A percentile compares a stretch with the other conserved stretches of the same genome.
These are phyloP conservation scores for Oreotrochilus melanogaster DNA, from an alignment of 2,113 vertebrate species.

Conservation along the genomic window DNA sequence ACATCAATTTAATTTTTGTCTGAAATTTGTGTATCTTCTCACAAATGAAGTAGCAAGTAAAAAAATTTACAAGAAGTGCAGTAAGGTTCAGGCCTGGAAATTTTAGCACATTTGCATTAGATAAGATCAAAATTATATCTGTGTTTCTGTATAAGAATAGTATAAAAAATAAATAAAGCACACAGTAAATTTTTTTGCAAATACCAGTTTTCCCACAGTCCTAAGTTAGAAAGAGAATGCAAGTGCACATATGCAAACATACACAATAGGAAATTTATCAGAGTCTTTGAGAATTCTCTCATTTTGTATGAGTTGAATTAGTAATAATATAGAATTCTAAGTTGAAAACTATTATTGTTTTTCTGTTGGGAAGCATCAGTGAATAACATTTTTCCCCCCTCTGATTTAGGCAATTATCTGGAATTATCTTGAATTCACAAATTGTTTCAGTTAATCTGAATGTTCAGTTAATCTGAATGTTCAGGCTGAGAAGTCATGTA, in stretches of 20 bases:
- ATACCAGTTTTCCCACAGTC: background rate
- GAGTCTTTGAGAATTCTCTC: background rate
- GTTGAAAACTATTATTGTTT: fast-evolving
- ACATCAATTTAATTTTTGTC: background rate
- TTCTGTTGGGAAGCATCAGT: background rate
- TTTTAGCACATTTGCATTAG: background rate
- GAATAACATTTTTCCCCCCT: background rate
- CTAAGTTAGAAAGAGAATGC: background rate
- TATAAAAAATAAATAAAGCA: background rate
- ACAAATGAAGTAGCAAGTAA: background rate
- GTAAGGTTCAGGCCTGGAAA: background rate
- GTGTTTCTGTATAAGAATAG: background rate
- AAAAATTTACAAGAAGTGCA: background rate
- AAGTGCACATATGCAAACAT: fast-evolving
- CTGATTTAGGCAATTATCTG: background rate
- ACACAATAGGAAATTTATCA: background rate
- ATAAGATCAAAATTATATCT: background rate
- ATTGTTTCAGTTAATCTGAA: background rate
- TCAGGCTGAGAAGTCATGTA: background rate
- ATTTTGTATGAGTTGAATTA: background rate
- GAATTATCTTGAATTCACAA: background rate
- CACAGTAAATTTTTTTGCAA: fast-evolving
- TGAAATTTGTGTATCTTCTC: background rate
- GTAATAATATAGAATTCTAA: background rate
- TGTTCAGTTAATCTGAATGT: background rate